These are phyloP conservation scores for Anarrhichthys ocellatus DNA, from an alignment of 2,113 vertebrate species.

Conservation along the genomic window DNA sequence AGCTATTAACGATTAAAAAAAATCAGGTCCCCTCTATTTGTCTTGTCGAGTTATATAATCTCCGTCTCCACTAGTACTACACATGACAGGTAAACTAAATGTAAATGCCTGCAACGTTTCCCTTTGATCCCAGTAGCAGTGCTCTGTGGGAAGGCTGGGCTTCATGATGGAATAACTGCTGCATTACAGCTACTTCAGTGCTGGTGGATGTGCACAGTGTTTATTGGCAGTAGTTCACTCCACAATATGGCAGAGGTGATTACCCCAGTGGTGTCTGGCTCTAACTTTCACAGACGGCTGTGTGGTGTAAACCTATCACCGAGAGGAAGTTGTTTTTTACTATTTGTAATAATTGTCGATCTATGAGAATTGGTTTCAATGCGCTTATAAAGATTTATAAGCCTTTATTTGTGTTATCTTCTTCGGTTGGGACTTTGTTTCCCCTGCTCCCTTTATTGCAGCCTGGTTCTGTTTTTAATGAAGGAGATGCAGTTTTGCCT, in stretches of 20 bases:
- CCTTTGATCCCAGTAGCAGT: background rate
- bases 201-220: constrained; percentile 21
- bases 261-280: constrained; percentile 28
- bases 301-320: constrained; percentile 22
- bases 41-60: background rate
- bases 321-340: constrained; percentile 3
- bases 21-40: background rate
- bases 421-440: constrained; percentile 19
- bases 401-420: constrained; percentile 13
- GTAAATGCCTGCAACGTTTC: background rate
- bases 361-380: background rate
- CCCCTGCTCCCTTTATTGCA: constrained; percentile 1
- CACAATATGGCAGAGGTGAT: constrained; percentile 47
- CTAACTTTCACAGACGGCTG: constrained; percentile 39
- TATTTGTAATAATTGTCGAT: background rate
- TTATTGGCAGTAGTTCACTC: constrained; percentile 12
- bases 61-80: background rate
- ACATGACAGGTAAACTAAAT: background rate
- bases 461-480: constrained; percentile 24
- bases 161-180: constrained; percentile 18
- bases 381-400: background rate
- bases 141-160: background rate
- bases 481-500: constrained; percentile 15
- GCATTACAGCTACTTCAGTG: constrained; percentile 29
- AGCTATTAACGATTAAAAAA: background rate